phyloP scores from a whole-genome alignment of 2,113 vertebrate species.

The Microtus richardsoni region DNA sequence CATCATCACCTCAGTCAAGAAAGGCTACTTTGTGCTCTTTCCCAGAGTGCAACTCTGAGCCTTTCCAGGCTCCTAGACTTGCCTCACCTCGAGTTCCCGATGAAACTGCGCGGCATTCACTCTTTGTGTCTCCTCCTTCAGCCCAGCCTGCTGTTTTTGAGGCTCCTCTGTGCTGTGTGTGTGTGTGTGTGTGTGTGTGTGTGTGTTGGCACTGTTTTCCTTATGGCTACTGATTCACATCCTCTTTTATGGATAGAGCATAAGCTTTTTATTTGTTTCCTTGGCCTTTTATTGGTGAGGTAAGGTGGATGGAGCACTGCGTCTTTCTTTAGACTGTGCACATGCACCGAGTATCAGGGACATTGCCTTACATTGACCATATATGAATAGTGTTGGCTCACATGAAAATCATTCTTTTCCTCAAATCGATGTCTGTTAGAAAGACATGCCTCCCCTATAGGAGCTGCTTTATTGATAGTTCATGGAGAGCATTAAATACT shows the following conservation, averaged over 20 bases:
- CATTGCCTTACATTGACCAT: neutral
- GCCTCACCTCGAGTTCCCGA: neutral
- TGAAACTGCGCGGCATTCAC: neutral
- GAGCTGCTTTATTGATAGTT: constrained; percentile 31
- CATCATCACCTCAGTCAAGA: neutral
- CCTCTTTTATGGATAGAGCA: neutral
- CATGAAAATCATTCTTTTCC: constrained; percentile 41
- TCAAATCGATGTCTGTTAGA: constrained; percentile 31
- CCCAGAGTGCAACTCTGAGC: neutral
- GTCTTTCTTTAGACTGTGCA: constrained; percentile 1
- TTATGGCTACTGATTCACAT: neutral
- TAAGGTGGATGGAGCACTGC: neutral
- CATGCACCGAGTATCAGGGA: neutral
- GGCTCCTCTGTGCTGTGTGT: neutral
- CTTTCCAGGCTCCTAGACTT: neutral
- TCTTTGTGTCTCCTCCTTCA: neutral
- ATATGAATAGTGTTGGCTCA: neutral
- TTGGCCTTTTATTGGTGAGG: neutral
- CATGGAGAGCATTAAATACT: constrained; percentile 14
- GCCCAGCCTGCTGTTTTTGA: neutral
- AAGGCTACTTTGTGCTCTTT: neutral
- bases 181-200: neutral
- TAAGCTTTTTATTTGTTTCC: neutral
- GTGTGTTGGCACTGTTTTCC: neutral
- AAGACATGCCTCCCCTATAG: constrained; percentile 17